phyloP scores from a whole-genome alignment of 1,140 invertebrate genomes.

The Drosophila melanogaster region Release_6_plus_ISO1_MT NT_033779.5:11916501-11917000 shows the following conservation, averaged over 20 bases:
- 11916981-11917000: slow-evolving; percentile 44
- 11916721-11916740: slow-evolving; percentile 4
- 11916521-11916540: slow-evolving; percentile 38
- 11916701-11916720: background rate
- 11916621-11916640: background rate
- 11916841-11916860: slow-evolving; percentile 16
- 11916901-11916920: background rate
- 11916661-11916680: slow-evolving; percentile 52
- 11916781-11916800: slow-evolving; percentile 74
- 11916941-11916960: slow-evolving; percentile 51
- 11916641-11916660: slow-evolving; percentile 68
- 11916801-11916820: slow-evolving; percentile 80
- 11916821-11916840: slow-evolving; percentile 81
- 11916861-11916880: too few relatives aligned
- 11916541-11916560: slow-evolving; percentile 26
- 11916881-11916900: background rate
- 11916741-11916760: slow-evolving; percentile 46
- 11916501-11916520: slow-evolving; percentile 83
- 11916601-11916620: background rate
- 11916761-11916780: slow-evolving; percentile 68
- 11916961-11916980: slow-evolving; percentile 60
- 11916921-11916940: slow-evolving; percentile 40
- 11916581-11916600: slow-evolving; percentile 73
- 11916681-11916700: background rate
- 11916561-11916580: slow-evolving; percentile 75